Percentiles rank a stretch among this genome's conserved stretches.
These are phyloP conservation scores for Synergus japonicus DNA, from an alignment of 2,888 invertebrate species.

Conservation along the genomic window DNA sequence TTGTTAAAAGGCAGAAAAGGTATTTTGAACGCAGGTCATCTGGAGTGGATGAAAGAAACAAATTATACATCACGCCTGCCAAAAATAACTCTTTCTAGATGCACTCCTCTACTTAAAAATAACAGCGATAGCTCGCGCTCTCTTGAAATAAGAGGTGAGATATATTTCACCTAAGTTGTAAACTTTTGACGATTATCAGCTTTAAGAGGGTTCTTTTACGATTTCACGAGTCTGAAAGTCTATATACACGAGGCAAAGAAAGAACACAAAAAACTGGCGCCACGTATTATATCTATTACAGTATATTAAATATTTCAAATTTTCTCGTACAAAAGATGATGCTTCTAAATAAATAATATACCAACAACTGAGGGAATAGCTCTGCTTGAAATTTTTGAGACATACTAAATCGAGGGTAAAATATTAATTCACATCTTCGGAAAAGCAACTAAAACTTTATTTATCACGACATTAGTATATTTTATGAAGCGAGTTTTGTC, in stretches of 20 bases:
- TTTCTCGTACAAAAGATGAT: background rate
- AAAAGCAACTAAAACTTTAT: constrained; percentile 6
- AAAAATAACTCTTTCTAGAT: constrained; percentile 37
- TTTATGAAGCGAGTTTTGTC: constrained; percentile 16
- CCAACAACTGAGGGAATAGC: too few species aligned
- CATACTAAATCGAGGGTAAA: background rate
- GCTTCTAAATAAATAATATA: too few species aligned
- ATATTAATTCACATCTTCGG: background rate
- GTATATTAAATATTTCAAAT: background rate
- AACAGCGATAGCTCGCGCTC: constrained; percentile 1
- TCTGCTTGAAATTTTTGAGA: background rate
- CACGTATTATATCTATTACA: background rate
- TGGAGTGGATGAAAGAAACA: constrained; percentile 18
- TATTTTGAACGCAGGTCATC: constrained; percentile 19
- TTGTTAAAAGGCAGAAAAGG: constrained; percentile 16
- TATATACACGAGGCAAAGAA: background rate
- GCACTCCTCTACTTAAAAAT: constrained; percentile 34
- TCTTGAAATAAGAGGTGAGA: constrained; percentile 30
- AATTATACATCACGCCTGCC: constrained; percentile 30
- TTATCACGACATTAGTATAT: background rate
- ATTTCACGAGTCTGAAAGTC: background rate
- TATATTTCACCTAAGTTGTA: constrained; percentile 21
- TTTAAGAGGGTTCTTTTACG: constrained; percentile 11
- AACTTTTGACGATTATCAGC: constrained; percentile 4
- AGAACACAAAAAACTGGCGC: background rate